Conservation (phyloP, 2,797 vertebrate species). For the Parauchenoglanis punctatus region DNA sequence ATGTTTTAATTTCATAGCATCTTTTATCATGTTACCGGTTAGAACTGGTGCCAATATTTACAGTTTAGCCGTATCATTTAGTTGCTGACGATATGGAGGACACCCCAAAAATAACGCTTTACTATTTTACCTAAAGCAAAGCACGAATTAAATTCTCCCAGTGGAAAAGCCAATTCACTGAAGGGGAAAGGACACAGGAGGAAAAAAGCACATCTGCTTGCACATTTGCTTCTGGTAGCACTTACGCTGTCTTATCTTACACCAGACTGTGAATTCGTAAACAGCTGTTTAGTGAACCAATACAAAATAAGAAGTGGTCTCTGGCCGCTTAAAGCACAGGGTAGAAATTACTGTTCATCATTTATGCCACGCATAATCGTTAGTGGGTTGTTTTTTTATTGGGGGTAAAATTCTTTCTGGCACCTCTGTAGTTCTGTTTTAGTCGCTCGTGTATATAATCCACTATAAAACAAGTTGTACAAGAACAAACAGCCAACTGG, state of each 20-base stretch:
- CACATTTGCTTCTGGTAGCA: not conserved
- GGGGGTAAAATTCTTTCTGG: not conserved
- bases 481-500: not conserved
- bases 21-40: not conserved
- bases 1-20: constrained; percentile 18
- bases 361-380: not conserved
- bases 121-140: not conserved
- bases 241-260: not conserved
- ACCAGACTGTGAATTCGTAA: not conserved
- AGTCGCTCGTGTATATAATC: not conserved
- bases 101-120: not conserved
- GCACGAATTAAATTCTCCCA: not conserved
- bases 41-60: not conserved
- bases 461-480: not conserved
- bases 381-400: not conserved
- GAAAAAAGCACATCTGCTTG: not conserved
- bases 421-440: not conserved
- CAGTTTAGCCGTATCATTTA: not conserved
- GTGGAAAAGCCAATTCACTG: not conserved
- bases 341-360: not conserved
- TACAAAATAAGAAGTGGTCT: not conserved
- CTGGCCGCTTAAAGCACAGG: not conserved
- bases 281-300: not conserved
- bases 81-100: not conserved
- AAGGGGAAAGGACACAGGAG: not conserved